phyloP scores from a whole-genome alignment of 2,113 vertebrate genomes.

The pig (Sus scrofa) region DNA sequence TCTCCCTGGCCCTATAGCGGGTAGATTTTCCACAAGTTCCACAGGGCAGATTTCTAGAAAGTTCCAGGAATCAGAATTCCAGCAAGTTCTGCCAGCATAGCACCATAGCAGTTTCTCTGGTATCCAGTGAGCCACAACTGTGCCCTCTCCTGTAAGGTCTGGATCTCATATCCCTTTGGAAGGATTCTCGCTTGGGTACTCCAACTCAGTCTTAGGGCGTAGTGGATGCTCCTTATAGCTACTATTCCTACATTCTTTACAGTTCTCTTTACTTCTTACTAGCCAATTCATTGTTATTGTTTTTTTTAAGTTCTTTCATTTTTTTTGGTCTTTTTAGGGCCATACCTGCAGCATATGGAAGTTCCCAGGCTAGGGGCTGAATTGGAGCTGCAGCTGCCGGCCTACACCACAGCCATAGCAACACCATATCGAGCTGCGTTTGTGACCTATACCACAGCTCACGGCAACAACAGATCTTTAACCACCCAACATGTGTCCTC shows the following conservation, averaged over 20 bases:
- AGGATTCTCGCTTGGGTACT: neutral
- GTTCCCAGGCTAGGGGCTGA: too few relatives aligned
- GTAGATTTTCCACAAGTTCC: neutral
- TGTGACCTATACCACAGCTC: too few relatives aligned
- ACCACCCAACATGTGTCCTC: too few relatives aligned
- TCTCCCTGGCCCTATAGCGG: neutral
- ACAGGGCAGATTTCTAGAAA: conserved; percentile 19
- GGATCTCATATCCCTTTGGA: neutral
- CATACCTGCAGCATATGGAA: too few relatives aligned
- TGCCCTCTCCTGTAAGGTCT: neutral
- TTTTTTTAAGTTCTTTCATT: too few relatives aligned
- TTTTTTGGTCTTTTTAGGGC: too few relatives aligned
- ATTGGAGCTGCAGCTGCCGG: too few relatives aligned
- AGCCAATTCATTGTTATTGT: neutral
- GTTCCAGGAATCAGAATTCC: conserved; percentile 29
- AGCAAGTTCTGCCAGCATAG: neutral
- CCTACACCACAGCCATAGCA: too few relatives aligned
- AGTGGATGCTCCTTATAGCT: neutral
- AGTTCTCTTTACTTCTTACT: conserved; percentile 6
- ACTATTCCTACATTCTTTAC: conserved; percentile 21
- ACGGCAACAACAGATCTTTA: too few relatives aligned
- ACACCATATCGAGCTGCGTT: too few relatives aligned
- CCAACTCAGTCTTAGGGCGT: neutral
- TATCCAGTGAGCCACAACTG: neutral
- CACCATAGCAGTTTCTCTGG: neutral